A percentile compares a stretch with the other conserved stretches of the same genome.
phyloP scores from a whole-genome alignment of 2,888 invertebrate species.

The Muschampia staudingeri region DNA sequence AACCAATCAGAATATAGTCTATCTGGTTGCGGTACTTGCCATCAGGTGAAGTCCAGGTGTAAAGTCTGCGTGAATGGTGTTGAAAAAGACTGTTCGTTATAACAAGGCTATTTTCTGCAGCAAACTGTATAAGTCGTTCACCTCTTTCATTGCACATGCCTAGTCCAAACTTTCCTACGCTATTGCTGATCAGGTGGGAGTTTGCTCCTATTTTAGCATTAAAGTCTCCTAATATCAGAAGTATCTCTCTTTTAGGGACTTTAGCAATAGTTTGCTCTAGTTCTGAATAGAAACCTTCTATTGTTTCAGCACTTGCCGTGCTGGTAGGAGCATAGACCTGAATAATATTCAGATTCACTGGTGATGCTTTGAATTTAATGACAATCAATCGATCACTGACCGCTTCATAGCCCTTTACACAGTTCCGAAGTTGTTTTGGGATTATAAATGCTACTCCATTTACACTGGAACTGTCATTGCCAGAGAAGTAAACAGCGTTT shows the following conservation, averaged over 20 bases:
- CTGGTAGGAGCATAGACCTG: neutral
- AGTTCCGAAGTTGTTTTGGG: neutral
- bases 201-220: neutral
- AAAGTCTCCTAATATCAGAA: neutral
- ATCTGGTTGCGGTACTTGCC: neutral
- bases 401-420: neutral
- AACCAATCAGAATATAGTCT: neutral
- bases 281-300: neutral
- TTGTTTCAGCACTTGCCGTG: neutral
- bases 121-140: neutral
- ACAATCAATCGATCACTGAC: neutral
- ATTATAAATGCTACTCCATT: neutral
- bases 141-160: neutral
- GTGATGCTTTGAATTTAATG: neutral
- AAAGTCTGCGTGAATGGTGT: neutral
- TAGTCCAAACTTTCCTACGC: neutral
- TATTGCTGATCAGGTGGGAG: neutral
- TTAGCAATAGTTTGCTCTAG: neutral
- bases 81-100: neutral
- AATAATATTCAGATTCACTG: neutral
- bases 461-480: neutral
- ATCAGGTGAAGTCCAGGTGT: neutral
- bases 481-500: neutral
- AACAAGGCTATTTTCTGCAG: neutral
- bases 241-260: neutral